A percentile compares a stretch with the other conserved stretches of the same genome.
phyloP scores from a whole-genome alignment of 2,797 vertebrate genomes.

The Falco peregrinus region DNA sequence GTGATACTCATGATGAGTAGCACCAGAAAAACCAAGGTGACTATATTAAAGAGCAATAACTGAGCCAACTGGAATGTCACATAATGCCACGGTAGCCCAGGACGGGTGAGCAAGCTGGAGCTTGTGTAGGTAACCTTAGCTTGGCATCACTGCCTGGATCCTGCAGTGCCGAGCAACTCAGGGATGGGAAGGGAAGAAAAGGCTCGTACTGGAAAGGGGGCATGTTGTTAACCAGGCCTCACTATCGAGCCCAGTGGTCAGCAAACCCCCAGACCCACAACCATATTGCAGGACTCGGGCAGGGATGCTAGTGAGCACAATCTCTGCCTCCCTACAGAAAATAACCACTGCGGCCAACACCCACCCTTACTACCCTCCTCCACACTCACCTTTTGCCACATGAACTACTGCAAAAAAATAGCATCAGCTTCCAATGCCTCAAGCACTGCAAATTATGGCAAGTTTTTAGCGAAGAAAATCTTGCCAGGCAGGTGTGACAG shows the following conservation, averaged over 20 bases:
- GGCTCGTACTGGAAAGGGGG: background rate
- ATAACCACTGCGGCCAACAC: background rate
- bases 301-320: background rate
- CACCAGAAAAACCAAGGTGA: background rate
- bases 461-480: background rate
- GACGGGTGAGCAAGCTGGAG: background rate
- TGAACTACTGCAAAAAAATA: background rate
- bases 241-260: fast-evolving
- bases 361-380: background rate
- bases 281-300: background rate
- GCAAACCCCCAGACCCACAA: background rate
- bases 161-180: background rate
- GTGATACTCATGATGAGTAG: background rate
- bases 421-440: background rate
- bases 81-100: background rate
- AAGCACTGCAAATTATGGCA: background rate
- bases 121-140: background rate
- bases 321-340: fast-evolving
- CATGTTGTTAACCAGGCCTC: background rate
- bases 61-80: background rate
- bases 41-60: background rate
- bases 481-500: background rate
- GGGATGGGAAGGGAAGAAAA: background rate
- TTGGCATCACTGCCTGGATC: background rate
- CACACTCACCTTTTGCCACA: fast-evolving